Conservation (phyloP, 1,140 invertebrate species). For the Drosophila equinoxialis region DNA sequence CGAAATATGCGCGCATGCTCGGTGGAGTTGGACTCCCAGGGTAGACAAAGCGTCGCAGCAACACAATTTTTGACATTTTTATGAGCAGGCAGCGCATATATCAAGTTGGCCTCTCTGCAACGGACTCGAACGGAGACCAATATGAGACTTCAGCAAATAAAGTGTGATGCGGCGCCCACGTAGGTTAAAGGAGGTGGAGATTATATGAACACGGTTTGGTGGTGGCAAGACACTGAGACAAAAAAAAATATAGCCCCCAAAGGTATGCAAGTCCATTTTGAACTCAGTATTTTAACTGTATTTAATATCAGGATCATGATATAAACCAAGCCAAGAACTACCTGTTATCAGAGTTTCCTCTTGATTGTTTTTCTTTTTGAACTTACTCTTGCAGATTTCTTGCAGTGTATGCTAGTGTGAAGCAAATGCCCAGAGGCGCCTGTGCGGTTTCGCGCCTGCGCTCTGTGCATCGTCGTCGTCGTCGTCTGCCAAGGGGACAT, state of each 20-base stretch:
- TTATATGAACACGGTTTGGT: background rate
- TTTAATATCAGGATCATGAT: no score
- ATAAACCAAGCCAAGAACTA: no score
- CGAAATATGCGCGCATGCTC: slow-evolving; percentile 80
- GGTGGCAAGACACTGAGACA: slow-evolving; percentile 15
- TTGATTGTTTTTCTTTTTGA: background rate
- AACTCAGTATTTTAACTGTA: no score
- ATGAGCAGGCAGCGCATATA: slow-evolving; percentile 82
- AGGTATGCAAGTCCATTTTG: no score
- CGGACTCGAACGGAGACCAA: slow-evolving; percentile 39
- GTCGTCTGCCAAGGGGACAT: slow-evolving; percentile 74
- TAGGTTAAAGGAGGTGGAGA: slow-evolving; percentile 61
- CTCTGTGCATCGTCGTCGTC: slow-evolving; percentile 48
- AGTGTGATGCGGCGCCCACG: slow-evolving; percentile 71
- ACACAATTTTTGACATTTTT: slow-evolving; percentile 82
- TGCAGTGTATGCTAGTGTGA: slow-evolving; percentile 5
- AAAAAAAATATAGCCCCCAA: background rate
- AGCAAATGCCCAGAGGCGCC: slow-evolving; percentile 68
- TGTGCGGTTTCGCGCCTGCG: slow-evolving; percentile 74
- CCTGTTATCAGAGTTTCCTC: no score
- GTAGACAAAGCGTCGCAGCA: slow-evolving; percentile 67
- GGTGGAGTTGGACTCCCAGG: slow-evolving; percentile 34
- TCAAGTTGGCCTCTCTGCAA: slow-evolving; percentile 70
- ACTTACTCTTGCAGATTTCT: background rate
- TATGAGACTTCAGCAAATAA: slow-evolving; percentile 69